Evolutionary conservation across 64 coral and sea anemone genomes (phyloP).

Genomic region (Hydrozoanthus tunicans): DNA sequence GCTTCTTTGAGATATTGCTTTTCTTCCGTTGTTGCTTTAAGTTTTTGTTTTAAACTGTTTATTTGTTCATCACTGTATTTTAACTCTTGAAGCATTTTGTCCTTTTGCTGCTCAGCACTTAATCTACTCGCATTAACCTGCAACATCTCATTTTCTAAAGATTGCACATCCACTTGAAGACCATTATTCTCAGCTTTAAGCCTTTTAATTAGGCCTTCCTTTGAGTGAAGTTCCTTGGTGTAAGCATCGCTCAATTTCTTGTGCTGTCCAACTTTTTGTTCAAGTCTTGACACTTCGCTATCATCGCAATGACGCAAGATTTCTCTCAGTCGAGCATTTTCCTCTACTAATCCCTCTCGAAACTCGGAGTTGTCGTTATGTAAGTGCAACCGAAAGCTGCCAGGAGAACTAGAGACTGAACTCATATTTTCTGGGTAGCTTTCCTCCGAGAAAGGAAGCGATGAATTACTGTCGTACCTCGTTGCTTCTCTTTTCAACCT

Average conservation of each 20-base stretch:
- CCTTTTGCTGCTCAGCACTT: constrained; percentile 73
- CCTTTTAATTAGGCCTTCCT: constrained; percentile 71
- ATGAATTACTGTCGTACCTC: constrained; percentile 37
- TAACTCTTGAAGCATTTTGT: constrained; percentile 66
- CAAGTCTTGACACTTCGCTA: constrained; percentile 63
- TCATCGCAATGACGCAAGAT: constrained; percentile 55
- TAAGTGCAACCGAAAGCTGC: constrained; percentile 27
- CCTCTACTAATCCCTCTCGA: constrained; percentile 63
- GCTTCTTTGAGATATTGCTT: constrained; percentile 52
- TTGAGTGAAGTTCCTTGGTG: constrained; percentile 72
- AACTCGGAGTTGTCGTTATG: constrained; percentile 44
- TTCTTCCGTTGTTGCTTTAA: constrained; percentile 56
- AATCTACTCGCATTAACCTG: constrained; percentile 76
- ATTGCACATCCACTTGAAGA: constrained; percentile 66
- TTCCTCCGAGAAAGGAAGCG: constrained; percentile 51
- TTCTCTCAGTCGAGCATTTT: constrained; percentile 73
- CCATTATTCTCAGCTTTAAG: constrained; percentile 82
- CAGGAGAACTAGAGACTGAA: constrained; percentile 32
- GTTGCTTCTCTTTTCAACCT: constrained; percentile 58
- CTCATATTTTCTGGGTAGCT: constrained; percentile 37
- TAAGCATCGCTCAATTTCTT: constrained; percentile 80
- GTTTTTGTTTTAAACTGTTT: constrained; percentile 61
- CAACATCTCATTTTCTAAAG: constrained; percentile 76
- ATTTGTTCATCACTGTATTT: constrained; percentile 85
- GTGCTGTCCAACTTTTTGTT: constrained; percentile 78